Conservation (phyloP, 2,888 invertebrate genomes). For the Hydraecia micacea region DNA sequence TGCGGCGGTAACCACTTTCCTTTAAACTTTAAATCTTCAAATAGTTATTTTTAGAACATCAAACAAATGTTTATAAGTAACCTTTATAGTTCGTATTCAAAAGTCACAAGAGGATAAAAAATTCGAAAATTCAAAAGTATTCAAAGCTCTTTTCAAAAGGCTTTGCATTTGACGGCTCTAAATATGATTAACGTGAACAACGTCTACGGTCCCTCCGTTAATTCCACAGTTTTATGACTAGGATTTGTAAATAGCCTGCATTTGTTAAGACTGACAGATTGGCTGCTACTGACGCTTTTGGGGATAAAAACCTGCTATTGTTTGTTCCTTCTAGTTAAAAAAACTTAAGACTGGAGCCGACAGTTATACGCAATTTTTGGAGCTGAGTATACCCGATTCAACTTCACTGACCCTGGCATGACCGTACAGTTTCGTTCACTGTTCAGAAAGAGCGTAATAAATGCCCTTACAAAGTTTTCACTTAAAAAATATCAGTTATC, state of each 20-base stretch:
- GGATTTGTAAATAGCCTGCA: conserved; percentile 27
- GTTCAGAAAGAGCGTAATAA: neutral
- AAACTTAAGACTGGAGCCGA: neutral
- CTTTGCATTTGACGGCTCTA: conserved; percentile 48
- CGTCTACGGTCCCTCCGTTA: conserved; percentile 22
- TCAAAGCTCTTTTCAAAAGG: conserved; percentile 6
- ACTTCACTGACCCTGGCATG: neutral
- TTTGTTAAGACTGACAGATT: conserved; percentile 12
- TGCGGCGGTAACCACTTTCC: neutral
- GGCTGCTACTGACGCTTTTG: neutral
- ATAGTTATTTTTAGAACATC: neutral
- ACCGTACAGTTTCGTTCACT: neutral
- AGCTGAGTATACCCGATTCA: neutral
- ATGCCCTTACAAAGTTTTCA: neutral
- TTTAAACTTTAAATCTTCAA: neutral
- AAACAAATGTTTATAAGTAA: conserved; percentile 5
- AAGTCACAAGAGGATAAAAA: conserved; percentile 1
- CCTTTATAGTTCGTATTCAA: neutral
- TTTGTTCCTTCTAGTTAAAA: neutral
- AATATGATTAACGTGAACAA: conserved; percentile 51
- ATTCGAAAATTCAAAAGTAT: conserved; percentile 14
- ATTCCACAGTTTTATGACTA: conserved; percentile 44
- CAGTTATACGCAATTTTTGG: neutral
- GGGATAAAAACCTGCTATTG: neutral
- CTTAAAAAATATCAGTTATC: neutral